Base-by-base conservation (phyloP, 2,113 vertebrate genomes). In the Ondatra zibethicus region DNA sequence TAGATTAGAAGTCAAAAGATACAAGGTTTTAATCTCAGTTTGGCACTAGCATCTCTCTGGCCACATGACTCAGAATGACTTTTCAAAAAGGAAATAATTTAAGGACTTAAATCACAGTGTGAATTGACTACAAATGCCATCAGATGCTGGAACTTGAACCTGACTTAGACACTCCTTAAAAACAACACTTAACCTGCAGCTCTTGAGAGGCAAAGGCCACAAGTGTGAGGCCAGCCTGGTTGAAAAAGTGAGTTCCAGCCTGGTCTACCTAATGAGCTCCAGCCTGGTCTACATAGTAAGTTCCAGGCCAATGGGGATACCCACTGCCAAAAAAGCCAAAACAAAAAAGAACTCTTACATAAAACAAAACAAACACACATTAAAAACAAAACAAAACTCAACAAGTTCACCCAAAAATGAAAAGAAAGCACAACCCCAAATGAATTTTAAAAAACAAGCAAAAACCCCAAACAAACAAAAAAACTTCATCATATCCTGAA, bases 51-150 rank as follows among this genome's bases (percentile, higher is more conserved):
- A 58, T 45, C 7, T 88, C 58, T 94, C 36, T 52, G 63, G 25
- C 31, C 17, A 82, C 55, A 58, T 13, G 16, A 84, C 84, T 96
- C 73, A 84, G 19, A 96, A 91, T 29, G 42, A 29, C 14, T 78
- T 52, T 72, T 93, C 80, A 55, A 77, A 78, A 47, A 93, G 66
- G 58, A 89, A 61, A 65, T 39, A 88, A 91, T 29, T 85, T 27
- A 73, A 85, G 25, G 21, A n/a, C 23, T 86, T 75, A 58, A 91
- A 42, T 2, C 33, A 75, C n/a, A 77, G 7, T 61, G 45, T 78
- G 36, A 92, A 89, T 91, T 94, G 45, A 93, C 55, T 91, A 91
- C 33, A 91, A 88, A 73, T 86, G 68, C 91, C 21, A 72, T 9
- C 31, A 77, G 70, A 85, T n/a, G 58, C 1, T 93, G 29, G 89